phyloP scores from a whole-genome alignment of 2,797 vertebrate genomes.

The Tinamus major region DNA sequence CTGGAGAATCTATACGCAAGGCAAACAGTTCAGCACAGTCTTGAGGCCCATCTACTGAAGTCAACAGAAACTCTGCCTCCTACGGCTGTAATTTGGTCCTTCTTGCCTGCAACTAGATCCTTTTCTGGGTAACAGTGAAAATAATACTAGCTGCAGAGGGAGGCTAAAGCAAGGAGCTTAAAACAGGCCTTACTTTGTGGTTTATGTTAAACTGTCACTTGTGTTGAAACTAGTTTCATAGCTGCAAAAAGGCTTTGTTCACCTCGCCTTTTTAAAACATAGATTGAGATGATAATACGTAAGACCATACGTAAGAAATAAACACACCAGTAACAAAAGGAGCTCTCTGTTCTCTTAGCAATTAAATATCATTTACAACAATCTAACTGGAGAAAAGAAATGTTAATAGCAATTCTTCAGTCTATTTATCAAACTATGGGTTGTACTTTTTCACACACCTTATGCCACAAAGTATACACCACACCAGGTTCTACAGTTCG shows the following conservation, averaged over 20 bases:
- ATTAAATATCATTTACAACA: constrained; percentile 41
- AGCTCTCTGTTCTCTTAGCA: neutral
- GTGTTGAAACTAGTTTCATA: constrained; percentile 1
- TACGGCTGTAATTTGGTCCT: neutral
- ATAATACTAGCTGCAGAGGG: neutral
- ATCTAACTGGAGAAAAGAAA: neutral
- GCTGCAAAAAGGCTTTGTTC: constrained; percentile 1
- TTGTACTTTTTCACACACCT: constrained; percentile 9
- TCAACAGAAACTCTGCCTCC: neutral
- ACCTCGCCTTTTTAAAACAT: neutral
- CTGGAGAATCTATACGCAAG: neutral
- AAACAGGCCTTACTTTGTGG: neutral
- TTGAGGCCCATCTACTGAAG: neutral
- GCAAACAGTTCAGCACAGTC: neutral
- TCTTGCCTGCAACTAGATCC: neutral
- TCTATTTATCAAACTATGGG: constrained; percentile 40
- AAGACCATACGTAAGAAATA: constrained; percentile 16
- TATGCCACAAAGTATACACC: neutral
- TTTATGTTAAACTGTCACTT: neutral
- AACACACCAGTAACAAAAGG: neutral
- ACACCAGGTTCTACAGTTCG: neutral
- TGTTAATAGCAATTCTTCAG: constrained; percentile 49
- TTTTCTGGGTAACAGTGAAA: neutral
- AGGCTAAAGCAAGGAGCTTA: neutral
- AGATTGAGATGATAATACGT: neutral